A percentile compares a stretch with the other conserved stretches of the same genome.
These are phyloP conservation scores for Oreochromis grahami DNA, from an alignment of 2,797 vertebrate genomes.

Conservation along the genomic window DNA sequence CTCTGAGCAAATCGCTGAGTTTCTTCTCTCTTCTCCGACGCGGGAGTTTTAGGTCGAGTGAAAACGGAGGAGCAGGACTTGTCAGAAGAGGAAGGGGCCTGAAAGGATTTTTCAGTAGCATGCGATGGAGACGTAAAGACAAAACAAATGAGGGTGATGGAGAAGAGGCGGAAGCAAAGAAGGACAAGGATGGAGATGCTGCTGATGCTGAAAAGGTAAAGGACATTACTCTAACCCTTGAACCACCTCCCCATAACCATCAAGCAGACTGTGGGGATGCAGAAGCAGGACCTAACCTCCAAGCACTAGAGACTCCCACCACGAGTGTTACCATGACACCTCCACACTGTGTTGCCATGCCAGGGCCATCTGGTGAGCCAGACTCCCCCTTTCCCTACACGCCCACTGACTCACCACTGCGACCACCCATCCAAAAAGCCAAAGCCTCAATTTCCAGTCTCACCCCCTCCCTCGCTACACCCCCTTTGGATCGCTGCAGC, in stretches of 20 bases:
- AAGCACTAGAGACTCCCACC: constrained; percentile 38
- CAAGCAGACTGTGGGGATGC: constrained; percentile 55
- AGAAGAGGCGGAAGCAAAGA: constrained; percentile 43
- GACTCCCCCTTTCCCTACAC: constrained; percentile 65
- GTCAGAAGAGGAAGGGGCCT: constrained; percentile 89
- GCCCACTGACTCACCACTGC: constrained; percentile 63
- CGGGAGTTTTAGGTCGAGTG: constrained; percentile 81
- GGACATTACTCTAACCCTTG: constrained; percentile 78
- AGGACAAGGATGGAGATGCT: constrained; percentile 44
- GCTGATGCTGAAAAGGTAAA: constrained; percentile 51
- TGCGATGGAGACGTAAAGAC: constrained; percentile 90
- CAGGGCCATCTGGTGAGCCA: constrained; percentile 59
- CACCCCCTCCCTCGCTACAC: constrained; percentile 70
- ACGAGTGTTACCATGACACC: constrained; percentile 76
- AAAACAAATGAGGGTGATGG: constrained; percentile 77
- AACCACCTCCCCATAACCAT: constrained; percentile 69
- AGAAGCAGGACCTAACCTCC: constrained; percentile 67
- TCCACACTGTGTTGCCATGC: constrained; percentile 57
- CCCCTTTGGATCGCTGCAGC: constrained; percentile 84
- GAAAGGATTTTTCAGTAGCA: constrained; percentile 89
- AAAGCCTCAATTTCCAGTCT: constrained; percentile 68
- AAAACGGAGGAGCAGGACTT: constrained; percentile 76
- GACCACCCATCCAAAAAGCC: constrained; percentile 56
- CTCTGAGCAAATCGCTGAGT: constrained; percentile 92
- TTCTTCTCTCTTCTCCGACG: constrained; percentile 92